Evolutionary conservation across 2,888 invertebrate genomes (phyloP), one percentile per base, ranked within the genome.

Genomic region (Drosophila greeni): DNA sequence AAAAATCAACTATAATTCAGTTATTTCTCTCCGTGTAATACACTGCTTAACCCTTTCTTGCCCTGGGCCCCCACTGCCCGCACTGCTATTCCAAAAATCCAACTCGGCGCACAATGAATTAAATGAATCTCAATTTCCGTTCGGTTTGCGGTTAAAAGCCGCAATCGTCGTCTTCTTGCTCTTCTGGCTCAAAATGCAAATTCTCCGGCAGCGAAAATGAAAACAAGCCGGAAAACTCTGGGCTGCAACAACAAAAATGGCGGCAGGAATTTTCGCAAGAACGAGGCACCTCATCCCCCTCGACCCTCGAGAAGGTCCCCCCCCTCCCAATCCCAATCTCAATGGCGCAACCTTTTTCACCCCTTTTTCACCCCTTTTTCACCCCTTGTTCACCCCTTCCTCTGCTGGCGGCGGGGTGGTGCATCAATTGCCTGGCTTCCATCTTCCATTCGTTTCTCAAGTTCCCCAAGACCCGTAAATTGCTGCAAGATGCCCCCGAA

Each of bases 111-210:
- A 80, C 80, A 81, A 84, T 80, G 83, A 77, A 82, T 84, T 84
- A 84, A 82, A 84, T 82, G 83, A 84, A 82, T 84, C 83, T 82
- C 81, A 82, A 84, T 84, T 84, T 82, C 83, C 83, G 81, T 84
- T 82, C 80, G 83, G 83, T 72, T 82, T 82, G 81, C 77, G 81
- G 81, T 83, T 80, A 84, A 84, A 84, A 79, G 84, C 82, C 84
- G 79, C 82, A 82, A 57, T 66, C 58, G 59, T 70, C 66, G 69
- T 26, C 26, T 9, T 70, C 66, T 66, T 26, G 9, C 9, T 66
- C 58, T 47, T 66, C 56, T 62, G 53, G 33, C 58, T 49, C 20
- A 56, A 80, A 81, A 79, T 79, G 78, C 81, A 82, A 79, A 79
- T 79, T 64, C 57, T 71, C 53, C 53, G 68, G 47, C 75, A 53